phyloP scores from a whole-genome alignment of 2,888 invertebrate genomes.

The Tenthredo mesomela region DNA sequence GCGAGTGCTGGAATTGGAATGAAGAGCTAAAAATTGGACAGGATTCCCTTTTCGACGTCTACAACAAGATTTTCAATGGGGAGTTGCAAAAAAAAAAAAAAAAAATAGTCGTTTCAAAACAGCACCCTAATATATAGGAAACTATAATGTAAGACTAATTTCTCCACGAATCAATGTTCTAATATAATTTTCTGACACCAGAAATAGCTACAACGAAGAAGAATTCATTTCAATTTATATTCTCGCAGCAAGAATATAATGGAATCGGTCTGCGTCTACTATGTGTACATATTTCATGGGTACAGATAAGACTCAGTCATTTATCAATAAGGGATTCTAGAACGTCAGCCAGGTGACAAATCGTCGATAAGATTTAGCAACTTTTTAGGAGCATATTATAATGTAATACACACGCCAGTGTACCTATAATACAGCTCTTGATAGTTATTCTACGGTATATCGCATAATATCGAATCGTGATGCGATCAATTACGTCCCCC shows the following conservation, averaged over 20 bases:
- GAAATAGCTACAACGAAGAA: neutral
- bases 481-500: conserved; percentile 32
- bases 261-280: neutral
- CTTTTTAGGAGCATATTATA: neutral
- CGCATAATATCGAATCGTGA: neutral
- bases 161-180: neutral
- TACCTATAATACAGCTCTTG: neutral
- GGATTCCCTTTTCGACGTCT: too few species aligned
- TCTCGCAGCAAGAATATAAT: neutral
- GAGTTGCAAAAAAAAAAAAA: too few species aligned
- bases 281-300: neutral
- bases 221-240: neutral
- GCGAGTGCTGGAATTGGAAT: too few species aligned
- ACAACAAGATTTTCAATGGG: too few species aligned
- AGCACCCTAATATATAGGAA: too few species aligned
- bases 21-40: too few species aligned
- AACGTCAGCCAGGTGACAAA: neutral
- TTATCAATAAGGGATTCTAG: conserved; percentile 14
- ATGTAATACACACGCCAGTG: neutral
- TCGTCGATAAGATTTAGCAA: neutral
- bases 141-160: neutral
- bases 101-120: too few species aligned
- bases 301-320: neutral
- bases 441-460: neutral
- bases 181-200: neutral